Percentiles rank a stretch among this genome's conserved stretches.
Conservation (phyloP, 2,797 vertebrate species). For the Tolypeutes matacus region DNA sequence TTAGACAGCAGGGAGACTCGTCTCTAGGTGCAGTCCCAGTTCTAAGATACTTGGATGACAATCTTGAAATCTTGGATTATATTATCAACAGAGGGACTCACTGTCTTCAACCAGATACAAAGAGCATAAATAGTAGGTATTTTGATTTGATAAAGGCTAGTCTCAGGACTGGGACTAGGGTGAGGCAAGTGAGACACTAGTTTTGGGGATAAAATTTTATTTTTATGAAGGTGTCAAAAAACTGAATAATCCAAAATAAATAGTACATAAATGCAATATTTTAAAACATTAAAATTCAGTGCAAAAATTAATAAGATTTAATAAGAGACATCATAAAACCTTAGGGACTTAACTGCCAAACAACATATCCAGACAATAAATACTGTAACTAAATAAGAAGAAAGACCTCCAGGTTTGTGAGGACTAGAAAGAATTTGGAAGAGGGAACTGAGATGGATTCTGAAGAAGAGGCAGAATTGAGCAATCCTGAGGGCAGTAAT, state of each 20-base stretch:
- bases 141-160: neutral
- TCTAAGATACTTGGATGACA: neutral
- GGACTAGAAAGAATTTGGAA: neutral
- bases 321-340: neutral
- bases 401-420: neutral
- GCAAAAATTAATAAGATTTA: neutral
- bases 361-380: neutral
- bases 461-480: neutral
- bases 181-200: neutral
- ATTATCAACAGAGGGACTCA: neutral
- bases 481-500: neutral
- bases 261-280: neutral
- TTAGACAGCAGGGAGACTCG: neutral
- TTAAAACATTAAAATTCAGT: constrained; percentile 20
- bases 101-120: neutral
- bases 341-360: neutral
- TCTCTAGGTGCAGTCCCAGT: neutral
- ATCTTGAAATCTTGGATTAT: neutral
- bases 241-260: neutral
- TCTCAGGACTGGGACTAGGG: neutral
- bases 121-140: neutral
- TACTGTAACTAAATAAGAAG: neutral
- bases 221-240: neutral
- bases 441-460: neutral
- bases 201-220: neutral